Conservation (phyloP, 2,797 vertebrate genomes). For the Phaenicophaeus curvirostris region DNA sequence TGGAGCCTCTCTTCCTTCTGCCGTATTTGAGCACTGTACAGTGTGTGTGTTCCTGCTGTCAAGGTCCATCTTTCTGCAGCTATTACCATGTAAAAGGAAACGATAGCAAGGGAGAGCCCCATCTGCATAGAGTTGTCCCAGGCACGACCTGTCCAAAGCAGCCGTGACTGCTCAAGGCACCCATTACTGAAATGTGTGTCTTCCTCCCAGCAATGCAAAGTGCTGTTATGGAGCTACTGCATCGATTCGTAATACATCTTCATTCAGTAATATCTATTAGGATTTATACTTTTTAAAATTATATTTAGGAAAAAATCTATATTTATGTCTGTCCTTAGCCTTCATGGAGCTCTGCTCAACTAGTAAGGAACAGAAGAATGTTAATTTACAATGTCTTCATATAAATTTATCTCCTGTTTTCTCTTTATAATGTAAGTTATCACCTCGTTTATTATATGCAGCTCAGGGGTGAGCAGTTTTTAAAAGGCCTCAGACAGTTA, state of each 20-base stretch:
- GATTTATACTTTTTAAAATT: constrained; percentile 43
- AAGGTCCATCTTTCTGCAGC: background rate
- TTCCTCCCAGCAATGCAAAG: background rate
- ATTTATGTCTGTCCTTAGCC: constrained; percentile 36
- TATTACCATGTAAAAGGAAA: background rate
- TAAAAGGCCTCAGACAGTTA: constrained; percentile 39
- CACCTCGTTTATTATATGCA: constrained; percentile 50
- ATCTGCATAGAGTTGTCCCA: background rate
- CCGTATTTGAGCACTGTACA: background rate
- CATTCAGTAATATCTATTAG: constrained; percentile 35
- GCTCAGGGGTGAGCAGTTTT: constrained; percentile 46
- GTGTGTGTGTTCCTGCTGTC: background rate
- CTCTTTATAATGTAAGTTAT: constrained; percentile 48
- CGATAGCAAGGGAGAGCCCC: background rate
- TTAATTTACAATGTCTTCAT: constrained; percentile 55
- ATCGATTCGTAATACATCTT: constrained; percentile 34
- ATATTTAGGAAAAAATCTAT: constrained; percentile 44
- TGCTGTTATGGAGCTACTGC: background rate
- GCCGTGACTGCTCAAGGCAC: rapidly evolving
- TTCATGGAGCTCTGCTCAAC: background rate
- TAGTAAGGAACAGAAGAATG: background rate
- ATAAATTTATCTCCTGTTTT: constrained; percentile 65
- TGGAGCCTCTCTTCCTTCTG: background rate
- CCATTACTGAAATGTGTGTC: background rate
- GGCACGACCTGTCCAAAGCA: background rate